A percentile compares a stretch with the other conserved stretches of the same genome.
Conservation (phyloP, 2,888 invertebrate species). For the Lasioglossum malachurum region DNA sequence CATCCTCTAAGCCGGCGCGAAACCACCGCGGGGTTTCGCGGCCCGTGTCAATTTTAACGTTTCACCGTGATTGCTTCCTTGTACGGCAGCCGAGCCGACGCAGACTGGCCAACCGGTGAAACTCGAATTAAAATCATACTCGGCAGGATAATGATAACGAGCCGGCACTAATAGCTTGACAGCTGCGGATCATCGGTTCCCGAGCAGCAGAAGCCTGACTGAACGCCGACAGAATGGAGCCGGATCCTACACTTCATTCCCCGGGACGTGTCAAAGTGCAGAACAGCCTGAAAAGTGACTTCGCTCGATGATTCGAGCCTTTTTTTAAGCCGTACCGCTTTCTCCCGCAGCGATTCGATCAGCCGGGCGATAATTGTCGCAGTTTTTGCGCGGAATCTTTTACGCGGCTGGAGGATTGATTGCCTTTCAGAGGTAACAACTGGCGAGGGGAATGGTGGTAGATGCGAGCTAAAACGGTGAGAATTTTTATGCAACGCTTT, state of each 20-base stretch:
- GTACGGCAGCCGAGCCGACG: slow-evolving; percentile 55
- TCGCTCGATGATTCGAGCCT: background rate
- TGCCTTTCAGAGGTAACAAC: background rate
- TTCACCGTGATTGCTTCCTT: slow-evolving; percentile 77
- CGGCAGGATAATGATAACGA: slow-evolving; percentile 72
- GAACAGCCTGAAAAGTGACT: background rate
- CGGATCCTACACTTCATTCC: background rate
- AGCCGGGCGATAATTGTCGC: background rate
- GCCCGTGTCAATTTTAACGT: slow-evolving; percentile 70
- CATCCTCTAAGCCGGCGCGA: slow-evolving; percentile 32
- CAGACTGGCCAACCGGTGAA: slow-evolving; percentile 61
- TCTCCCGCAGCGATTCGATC: background rate
- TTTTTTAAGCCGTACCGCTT: background rate
- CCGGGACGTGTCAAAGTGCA: slow-evolving; percentile 1
- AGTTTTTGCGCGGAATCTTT: background rate
- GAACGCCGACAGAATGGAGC: background rate
- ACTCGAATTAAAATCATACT: slow-evolving; percentile 71
- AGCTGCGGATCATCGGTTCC: slow-evolving; percentile 72
- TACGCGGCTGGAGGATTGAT: background rate
- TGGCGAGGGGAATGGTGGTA: background rate
- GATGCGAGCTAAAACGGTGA: background rate
- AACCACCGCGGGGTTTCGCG: slow-evolving; percentile 64
- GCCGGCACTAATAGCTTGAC: slow-evolving; percentile 72
- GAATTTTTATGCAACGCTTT: background rate
- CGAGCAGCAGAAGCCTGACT: slow-evolving; percentile 7